These are phyloP conservation scores for Kryphioiulus occultus DNA, from an alignment of 2,888 invertebrate genomes.

Conservation along the genomic window DNA sequence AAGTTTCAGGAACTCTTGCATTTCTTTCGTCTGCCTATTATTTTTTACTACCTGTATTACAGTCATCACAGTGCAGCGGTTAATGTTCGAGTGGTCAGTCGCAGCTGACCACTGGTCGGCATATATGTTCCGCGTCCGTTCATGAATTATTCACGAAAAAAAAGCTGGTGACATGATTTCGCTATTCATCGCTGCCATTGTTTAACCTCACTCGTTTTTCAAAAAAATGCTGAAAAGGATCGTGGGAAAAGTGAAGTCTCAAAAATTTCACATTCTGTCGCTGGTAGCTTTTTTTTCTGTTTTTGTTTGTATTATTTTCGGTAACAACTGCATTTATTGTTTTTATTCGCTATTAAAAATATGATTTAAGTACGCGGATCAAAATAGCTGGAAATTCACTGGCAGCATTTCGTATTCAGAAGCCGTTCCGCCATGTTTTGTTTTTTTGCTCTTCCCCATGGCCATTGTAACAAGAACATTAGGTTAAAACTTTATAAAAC, in stretches of 20 bases:
- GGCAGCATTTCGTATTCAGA: neutral
- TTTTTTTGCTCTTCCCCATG: neutral
- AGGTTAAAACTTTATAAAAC: neutral
- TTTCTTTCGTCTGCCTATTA: too few species aligned
- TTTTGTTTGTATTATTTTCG: neutral
- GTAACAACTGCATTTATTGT: slow-evolving; percentile 25
- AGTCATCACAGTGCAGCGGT: too few species aligned
- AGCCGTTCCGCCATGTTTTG: neutral
- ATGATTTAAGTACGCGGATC: slow-evolving; percentile 31
- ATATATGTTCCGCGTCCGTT: neutral
- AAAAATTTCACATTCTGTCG: neutral
- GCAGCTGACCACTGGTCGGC: neutral
- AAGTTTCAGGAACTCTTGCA: too few species aligned
- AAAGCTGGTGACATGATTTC: slow-evolving; percentile 10
- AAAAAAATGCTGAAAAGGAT: neutral
- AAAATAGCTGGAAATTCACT: neutral
- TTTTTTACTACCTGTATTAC: too few species aligned
- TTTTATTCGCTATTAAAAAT: slow-evolving; percentile 35
- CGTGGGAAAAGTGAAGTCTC: slow-evolving; percentile 20
- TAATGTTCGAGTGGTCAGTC: neutral
- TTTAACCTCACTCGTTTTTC: neutral
- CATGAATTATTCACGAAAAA: neutral
- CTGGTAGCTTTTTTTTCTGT: too few species aligned
- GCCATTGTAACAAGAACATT: neutral
- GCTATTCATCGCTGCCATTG: neutral